Conservation (phyloP, 2,888 invertebrate genomes). For the Leucophora obtusa region DNA sequence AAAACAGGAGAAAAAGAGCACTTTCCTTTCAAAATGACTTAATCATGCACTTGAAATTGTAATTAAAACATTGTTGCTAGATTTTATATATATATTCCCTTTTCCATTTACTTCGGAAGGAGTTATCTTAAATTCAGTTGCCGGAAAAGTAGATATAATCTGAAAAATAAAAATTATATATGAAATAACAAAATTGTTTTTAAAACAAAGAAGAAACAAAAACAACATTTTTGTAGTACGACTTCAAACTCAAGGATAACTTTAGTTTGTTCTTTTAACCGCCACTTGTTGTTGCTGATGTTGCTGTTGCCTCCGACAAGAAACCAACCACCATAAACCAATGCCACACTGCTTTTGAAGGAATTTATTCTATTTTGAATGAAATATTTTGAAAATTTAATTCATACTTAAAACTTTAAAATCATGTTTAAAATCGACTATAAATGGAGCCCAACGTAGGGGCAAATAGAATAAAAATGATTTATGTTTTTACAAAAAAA, state of each 20-base stretch:
- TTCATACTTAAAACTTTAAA: too few species aligned
- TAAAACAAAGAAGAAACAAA: not conserved
- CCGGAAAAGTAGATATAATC: slow-evolving; percentile 17
- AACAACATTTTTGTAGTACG: slow-evolving; percentile 20
- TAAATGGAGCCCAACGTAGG: too few species aligned
- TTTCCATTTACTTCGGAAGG: not conserved
- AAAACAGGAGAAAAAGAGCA: not conserved
- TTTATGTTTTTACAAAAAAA: too few species aligned
- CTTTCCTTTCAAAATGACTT: slow-evolving; percentile 21
- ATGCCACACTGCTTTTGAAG: not conserved
- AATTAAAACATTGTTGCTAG: slow-evolving; percentile 44
- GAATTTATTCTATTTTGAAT: not conserved
- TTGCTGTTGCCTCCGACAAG: slow-evolving; percentile 12
- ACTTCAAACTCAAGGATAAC: slow-evolving; percentile 42
- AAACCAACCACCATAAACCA: slow-evolving; percentile 1
- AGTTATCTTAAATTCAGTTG: slow-evolving; percentile 18
- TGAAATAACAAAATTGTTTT: slow-evolving; percentile 13
- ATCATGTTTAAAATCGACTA: too few species aligned
- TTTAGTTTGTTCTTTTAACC: slow-evolving; percentile 27
- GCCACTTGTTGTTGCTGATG: slow-evolving; percentile 43
- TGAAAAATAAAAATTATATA: slow-evolving; percentile 7
- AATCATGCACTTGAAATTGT: slow-evolving; percentile 49
- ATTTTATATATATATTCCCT: not conserved
- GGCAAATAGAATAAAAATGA: too few species aligned
- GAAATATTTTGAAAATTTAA: not conserved